Evolutionary conservation across 2,888 invertebrate genomes (phyloP).

Genomic region (Fragum whitleyi): DNA sequence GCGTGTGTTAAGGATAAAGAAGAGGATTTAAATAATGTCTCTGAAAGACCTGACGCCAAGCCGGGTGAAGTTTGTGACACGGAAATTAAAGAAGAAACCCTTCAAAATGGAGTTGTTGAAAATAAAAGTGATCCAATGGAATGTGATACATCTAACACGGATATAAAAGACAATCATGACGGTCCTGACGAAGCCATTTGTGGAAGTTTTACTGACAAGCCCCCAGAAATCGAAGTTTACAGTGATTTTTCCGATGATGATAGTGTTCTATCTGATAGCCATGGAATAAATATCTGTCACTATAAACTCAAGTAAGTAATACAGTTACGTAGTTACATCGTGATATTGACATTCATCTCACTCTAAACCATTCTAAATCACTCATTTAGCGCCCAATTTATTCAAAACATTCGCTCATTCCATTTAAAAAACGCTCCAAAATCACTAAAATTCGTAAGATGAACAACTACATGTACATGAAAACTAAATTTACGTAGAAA

Average conservation of each 20-base stretch:
- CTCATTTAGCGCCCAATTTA: too few species aligned
- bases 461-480: too few species aligned
- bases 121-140: not conserved
- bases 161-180: constrained; percentile 2
- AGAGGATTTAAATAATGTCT: not conserved
- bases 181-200: constrained; percentile 6
- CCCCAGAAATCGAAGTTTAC: not conserved
- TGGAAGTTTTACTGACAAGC: constrained; percentile 5
- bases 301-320: constrained; percentile 66
- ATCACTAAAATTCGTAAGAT: too few species aligned
- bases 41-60: constrained; percentile 5
- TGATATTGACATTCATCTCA: too few species aligned
- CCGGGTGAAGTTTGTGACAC: constrained; percentile 1
- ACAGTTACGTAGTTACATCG: too few species aligned
- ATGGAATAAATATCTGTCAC: constrained; percentile 64
- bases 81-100: not conserved
- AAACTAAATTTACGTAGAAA: too few species aligned
- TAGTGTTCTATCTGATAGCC: not conserved
- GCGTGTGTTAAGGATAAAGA: not conserved
- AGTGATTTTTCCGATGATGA: constrained; percentile 19
- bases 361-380: too few species aligned
- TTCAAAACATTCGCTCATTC: too few species aligned
- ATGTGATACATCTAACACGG: not conserved
- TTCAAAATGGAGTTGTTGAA: not conserved
- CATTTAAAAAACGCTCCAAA: too few species aligned